Conservation (phyloP, 2,888 invertebrate species). For the Synergus umbraculus region DNA sequence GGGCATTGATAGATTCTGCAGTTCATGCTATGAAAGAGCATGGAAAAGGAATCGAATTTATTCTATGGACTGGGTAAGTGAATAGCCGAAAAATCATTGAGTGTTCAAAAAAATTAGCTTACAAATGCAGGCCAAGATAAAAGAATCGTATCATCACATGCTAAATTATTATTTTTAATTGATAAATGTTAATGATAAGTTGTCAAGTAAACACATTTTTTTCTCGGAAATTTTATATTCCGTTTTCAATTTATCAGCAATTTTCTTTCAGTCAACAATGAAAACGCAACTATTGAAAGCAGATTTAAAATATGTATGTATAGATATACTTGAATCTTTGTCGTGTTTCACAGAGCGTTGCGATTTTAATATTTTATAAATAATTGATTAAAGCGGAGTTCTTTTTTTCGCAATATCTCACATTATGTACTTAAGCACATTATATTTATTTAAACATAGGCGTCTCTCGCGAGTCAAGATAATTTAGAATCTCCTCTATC, state of each 20-base stretch:
- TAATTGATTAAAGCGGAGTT: background rate
- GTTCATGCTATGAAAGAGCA: conserved; percentile 91
- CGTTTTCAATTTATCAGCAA: background rate
- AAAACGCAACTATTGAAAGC: background rate
- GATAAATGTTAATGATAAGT: background rate
- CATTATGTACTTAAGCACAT: background rate
- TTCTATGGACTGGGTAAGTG: conserved; percentile 95
- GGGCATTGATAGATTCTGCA: conserved; percentile 92
- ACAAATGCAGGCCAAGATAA: background rate
- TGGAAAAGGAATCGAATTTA: conserved; percentile 93
- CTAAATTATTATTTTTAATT: conserved; percentile 17
- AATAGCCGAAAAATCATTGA: conserved; percentile 43
- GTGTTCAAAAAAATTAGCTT: conserved; percentile 12
- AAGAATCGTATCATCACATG: background rate
- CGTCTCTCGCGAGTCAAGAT: background rate
- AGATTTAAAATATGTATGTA: background rate
- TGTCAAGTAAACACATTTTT: no score
- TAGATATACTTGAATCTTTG: background rate
- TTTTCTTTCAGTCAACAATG: background rate
- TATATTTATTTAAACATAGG: background rate
- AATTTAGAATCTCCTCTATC: background rate
- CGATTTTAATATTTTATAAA: background rate
- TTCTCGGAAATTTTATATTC: background rate
- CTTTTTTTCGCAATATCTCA: background rate
- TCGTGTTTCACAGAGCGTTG: background rate